phyloP scores from a whole-genome alignment of 2,113 vertebrate species.

The Phalacrocorax pelagicus region DNA sequence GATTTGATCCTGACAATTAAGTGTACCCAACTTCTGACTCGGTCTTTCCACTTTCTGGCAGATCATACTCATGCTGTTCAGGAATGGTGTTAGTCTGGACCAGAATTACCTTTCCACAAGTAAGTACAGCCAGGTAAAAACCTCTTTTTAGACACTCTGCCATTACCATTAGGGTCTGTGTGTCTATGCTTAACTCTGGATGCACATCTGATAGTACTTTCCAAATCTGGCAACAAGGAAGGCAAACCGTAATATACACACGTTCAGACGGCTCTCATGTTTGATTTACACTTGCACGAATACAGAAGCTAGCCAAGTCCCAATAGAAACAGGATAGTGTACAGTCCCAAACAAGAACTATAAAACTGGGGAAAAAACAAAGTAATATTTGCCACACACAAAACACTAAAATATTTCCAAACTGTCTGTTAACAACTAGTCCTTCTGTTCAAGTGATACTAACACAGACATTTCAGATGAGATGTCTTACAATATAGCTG shows the following conservation, averaged over 20 bases:
- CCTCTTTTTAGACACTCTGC: neutral
- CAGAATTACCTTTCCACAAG: neutral
- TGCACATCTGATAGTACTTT: neutral
- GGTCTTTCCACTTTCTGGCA: neutral
- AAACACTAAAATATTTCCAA: neutral
- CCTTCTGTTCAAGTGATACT: neutral
- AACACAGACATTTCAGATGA: neutral
- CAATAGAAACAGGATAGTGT: neutral
- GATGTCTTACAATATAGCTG: neutral
- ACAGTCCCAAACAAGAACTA: neutral
- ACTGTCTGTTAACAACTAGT: neutral
- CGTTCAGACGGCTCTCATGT: neutral
- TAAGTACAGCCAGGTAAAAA: neutral
- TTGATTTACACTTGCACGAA: neutral
- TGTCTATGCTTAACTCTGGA: neutral
- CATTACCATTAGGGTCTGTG: neutral
- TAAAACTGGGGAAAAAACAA: neutral
- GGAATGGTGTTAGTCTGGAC: neutral
- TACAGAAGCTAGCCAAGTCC: neutral
- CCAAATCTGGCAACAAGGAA: neutral
- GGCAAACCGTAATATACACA: neutral
- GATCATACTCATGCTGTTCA: neutral
- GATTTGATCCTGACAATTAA: neutral
- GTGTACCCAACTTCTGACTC: neutral
- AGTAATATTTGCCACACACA: neutral